Percentiles rank a stretch among this genome's conserved stretches.
phyloP scores from a whole-genome alignment of 2,888 invertebrate species.

The Fabriciana adippe region DNA sequence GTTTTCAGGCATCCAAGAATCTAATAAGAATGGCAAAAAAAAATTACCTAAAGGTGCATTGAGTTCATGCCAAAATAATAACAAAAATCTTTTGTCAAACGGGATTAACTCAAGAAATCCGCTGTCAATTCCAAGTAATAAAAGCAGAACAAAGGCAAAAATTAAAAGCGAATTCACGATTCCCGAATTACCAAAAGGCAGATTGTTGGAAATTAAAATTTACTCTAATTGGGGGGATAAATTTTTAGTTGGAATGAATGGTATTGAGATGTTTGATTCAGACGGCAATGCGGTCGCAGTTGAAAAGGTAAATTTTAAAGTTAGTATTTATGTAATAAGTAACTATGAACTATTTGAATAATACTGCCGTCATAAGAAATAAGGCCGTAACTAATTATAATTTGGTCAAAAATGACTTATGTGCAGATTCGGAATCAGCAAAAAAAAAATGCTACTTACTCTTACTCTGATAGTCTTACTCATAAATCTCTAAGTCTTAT shows the following conservation, averaged over 20 bases:
- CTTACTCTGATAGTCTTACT: no score
- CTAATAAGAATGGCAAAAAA: conserved; percentile 18
- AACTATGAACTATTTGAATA: no score
- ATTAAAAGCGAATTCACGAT: conserved; percentile 84
- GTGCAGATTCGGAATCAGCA: no score
- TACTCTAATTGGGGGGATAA: conserved; percentile 90
- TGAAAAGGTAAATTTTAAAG: conserved; percentile 80
- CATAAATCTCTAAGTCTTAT: no score
- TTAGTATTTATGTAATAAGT: no score
- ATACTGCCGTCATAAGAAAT: no score
- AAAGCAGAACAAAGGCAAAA: conserved; percentile 47
- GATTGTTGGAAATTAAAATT: conserved; percentile 85
- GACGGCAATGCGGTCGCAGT: conserved; percentile 83
- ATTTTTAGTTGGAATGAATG: conserved; percentile 89
- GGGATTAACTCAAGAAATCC: conserved; percentile 52
- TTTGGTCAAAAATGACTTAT: no score
- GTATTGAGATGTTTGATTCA: conserved; percentile 87
- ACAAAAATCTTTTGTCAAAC: conserved; percentile 40
- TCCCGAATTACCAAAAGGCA: conserved; percentile 89
- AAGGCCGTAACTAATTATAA: no score
- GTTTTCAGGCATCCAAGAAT: conserved; percentile 29
- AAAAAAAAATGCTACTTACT: no score
- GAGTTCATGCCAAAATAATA: conserved; percentile 11
- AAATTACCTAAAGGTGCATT: conserved; percentile 19
- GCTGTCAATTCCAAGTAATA: conserved; percentile 53